These are phyloP conservation scores for Nilaparvata lugens DNA, from an alignment of 1,140 invertebrate species.

Conservation along the genomic window DNA sequence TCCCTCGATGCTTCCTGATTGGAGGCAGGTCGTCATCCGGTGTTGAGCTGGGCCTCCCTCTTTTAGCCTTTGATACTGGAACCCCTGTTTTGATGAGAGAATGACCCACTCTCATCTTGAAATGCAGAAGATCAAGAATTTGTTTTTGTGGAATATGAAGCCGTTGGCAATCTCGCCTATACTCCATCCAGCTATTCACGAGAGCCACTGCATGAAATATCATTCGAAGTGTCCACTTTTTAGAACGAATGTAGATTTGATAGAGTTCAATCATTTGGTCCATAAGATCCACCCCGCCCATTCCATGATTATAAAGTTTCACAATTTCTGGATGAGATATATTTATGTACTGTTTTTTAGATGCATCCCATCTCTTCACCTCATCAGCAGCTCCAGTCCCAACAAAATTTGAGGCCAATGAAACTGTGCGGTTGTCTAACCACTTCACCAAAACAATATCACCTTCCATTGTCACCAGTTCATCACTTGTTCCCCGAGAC, in stretches of 20 bases:
- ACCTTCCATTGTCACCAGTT: slow-evolving; percentile 30
- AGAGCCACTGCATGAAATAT: slow-evolving; percentile 27
- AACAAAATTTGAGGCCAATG: no score
- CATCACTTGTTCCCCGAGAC: slow-evolving; percentile 34
- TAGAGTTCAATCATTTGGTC: slow-evolving; percentile 27
- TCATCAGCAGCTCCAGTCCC: no score
- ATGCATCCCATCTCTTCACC: no score
- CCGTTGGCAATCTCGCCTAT: slow-evolving; percentile 17
- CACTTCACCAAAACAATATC: slow-evolving; percentile 31
- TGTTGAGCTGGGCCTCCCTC: neutral
- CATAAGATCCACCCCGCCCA: slow-evolving; percentile 34
- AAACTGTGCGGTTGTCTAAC: no score
- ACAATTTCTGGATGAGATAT: slow-evolving; percentile 23
- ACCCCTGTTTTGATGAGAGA: neutral
- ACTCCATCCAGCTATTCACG: slow-evolving; percentile 29
- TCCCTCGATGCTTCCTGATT: no score
- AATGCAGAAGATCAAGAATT: neutral
- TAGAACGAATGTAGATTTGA: slow-evolving; percentile 26
- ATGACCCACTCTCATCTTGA: neutral
- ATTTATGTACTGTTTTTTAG: slow-evolving; percentile 23
- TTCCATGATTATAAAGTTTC: slow-evolving; percentile 31
- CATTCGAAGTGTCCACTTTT: slow-evolving; percentile 31
- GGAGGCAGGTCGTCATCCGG: neutral
- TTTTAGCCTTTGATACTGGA: neutral
- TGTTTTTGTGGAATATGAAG: neutral